Evolutionary conservation across 1,140 invertebrate genomes (phyloP), one percentile per base, ranked within the genome.

Genomic region (Conus ventricosus): DNA sequence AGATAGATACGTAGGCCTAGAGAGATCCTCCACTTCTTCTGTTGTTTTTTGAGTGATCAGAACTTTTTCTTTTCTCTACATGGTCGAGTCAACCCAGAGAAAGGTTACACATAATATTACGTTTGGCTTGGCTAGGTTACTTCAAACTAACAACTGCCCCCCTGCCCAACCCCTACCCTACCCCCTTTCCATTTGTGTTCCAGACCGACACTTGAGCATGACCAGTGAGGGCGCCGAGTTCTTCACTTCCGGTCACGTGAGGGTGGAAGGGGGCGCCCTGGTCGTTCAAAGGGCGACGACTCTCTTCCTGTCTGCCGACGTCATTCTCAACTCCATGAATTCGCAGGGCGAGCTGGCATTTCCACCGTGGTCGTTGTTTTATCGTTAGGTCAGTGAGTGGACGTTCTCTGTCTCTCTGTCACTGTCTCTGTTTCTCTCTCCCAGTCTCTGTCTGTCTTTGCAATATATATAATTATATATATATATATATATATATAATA

Each of bases 221-320:
- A 84, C 82, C 4, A 39, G n/a, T 25, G 82, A 67, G 55, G 57
- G 51, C 27, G 4, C 23, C 11, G 8, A 84, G 55, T 84, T 84
- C 57, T 84, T 84, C 82, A 84, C 82, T 63, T 84, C 82, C 82
- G 82, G 82, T 84, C n/a, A 63, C 82, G 82, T 84, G n/a, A 4
- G 4, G 5, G 7, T 84, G n/a, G 82, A 84, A 54, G 55, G 27
- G 23, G 82, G 82, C n/a, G 57, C 57, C 8, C 82, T 84, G 54
- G 23, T 84, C 53, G 54, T 84, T 17, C 54, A 10, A 39, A 60
- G 27, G 82, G 57, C 82, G 25, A 67, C 82, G 8, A 84, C 82
- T 67, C 57, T 84, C 55, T 63, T 84, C 54, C 82, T 84, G 20
- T 84, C 82, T 17, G 82, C 82, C 39, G 82, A 84, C 82, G 82